Base-by-base conservation (phyloP, 2,113 vertebrate genomes). In the Emydura subglobosa region DNA sequence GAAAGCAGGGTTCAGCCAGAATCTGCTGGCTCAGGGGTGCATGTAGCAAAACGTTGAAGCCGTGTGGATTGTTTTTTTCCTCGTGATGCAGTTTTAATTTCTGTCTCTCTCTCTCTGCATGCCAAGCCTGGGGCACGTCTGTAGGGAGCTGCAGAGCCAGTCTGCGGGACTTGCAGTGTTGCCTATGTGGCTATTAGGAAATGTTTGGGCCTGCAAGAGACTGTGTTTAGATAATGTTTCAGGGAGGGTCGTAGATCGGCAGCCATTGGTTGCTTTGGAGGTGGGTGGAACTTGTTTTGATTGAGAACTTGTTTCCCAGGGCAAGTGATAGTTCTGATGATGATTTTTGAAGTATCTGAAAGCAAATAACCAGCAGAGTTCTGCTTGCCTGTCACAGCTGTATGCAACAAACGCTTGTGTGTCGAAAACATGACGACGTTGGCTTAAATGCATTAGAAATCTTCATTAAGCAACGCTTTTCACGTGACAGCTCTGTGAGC, bases 251-350 rank as follows among this genome's bases (percentile, higher is more conserved):
- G 89, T 81, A 91, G 96, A 95, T 79, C 97, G 88, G 88, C 97
- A 86, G 97, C 93, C 97, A 98, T 99, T 99, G 99, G 99, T 96
- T 97, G 98, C 93, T 97, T 96, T 95, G 98, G 96, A 98, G 98
- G 95, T 97, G 98, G 99, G 99, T 98, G 99, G 98, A 97, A 97
- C 90, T 97, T 96, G 79, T 82, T 92, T 95, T 96, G 98, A 98
- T 97, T 97, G 97, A 99, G 97, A 95, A 97, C 55, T 97, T 93
- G 92, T 96, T 95, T 96, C 93, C 91, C 57, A 55, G 88, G 93
- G 87, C 96, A 89, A 94, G 89, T 8, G 95, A 55, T 83, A 83
- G 57, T 91, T 68, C 87, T 79, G 83, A 1, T 83, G 81, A 92
- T 95, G 27, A 88, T 96, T 76, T 29, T 11, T 61, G 68, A 21